These are phyloP conservation scores for Lycocerus yunnanus DNA, from an alignment of 2,888 invertebrate genomes.

Conservation along the genomic window DNA sequence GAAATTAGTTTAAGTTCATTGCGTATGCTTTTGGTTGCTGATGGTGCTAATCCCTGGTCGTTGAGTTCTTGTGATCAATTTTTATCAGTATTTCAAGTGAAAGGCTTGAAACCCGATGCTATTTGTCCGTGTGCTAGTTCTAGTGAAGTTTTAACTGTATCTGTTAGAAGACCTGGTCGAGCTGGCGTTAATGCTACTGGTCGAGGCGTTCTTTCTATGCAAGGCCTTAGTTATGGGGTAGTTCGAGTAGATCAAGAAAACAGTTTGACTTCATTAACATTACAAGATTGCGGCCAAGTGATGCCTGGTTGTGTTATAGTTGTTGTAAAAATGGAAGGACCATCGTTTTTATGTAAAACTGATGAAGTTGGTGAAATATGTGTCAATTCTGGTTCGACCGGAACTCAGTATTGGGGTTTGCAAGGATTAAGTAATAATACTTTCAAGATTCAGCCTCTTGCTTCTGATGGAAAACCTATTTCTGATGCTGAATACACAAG, in stretches of 20 bases:
- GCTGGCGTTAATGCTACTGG: constrained; percentile 89
- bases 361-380: constrained; percentile 99
- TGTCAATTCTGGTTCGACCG: constrained; percentile 91
- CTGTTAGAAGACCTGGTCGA: constrained; percentile 87
- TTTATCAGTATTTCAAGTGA: constrained; percentile 92
- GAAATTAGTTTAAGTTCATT: constrained; percentile 90
- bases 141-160: constrained; percentile 95
- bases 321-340: constrained; percentile 94
- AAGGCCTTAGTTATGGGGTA: constrained; percentile 87
- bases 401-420: constrained; percentile 95
- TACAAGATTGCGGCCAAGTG: constrained; percentile 99
- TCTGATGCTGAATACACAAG: constrained; percentile 91
- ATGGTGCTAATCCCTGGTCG: constrained; percentile 99
- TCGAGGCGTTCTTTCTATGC: constrained; percentile 94
- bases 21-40: constrained; percentile 92
- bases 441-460: constrained; percentile 86
- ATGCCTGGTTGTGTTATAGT: constrained; percentile 97
- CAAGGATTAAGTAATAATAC: constrained; percentile 93
- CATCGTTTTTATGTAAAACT: constrained; percentile 93
- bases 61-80: constrained; percentile 99
- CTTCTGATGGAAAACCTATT: constrained; percentile 70
- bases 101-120: constrained; percentile 91
- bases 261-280: constrained; percentile 93
- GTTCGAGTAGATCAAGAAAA: constrained; percentile 98
- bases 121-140: constrained; percentile 98